phyloP scores from a whole-genome alignment of 2,113 vertebrate species.

The Sebastes schlegelii region DNA sequence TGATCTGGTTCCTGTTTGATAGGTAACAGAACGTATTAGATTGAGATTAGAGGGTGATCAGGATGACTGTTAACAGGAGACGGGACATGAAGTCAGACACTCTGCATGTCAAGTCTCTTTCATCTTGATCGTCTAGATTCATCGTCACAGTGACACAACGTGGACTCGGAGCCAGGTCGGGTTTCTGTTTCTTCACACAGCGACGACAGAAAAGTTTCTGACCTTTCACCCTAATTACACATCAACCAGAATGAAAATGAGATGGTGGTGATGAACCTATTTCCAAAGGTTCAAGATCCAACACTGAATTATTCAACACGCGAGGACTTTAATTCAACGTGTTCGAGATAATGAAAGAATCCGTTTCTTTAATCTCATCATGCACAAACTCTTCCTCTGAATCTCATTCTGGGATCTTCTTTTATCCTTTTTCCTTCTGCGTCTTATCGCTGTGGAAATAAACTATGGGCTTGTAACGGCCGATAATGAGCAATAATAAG shows the following conservation, averaged over 20 bases:
- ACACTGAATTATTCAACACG: constrained; percentile 12
- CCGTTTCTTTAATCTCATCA: constrained; percentile 30
- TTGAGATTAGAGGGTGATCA: neutral
- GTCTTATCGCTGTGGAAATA: constrained; percentile 25
- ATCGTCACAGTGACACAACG: neutral
- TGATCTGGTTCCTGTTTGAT: neutral
- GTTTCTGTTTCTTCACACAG: neutral
- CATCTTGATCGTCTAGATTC: neutral
- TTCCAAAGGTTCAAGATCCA: neutral
- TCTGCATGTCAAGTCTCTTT: neutral
- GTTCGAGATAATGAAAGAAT: constrained; percentile 47
- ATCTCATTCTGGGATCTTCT: constrained; percentile 29
- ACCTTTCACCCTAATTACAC: constrained; percentile 15
- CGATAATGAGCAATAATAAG: constrained; percentile 21
- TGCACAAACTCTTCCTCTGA: constrained; percentile 40
- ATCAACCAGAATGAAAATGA: too few species aligned
- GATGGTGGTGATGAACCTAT: neutral
- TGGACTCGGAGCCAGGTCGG: neutral
- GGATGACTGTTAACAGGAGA: neutral
- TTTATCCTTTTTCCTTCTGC: neutral
- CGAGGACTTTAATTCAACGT: constrained; percentile 1
- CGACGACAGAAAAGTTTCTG: neutral
- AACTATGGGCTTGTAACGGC: constrained; percentile 5
- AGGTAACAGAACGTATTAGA: neutral
- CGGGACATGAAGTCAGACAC: neutral